phyloP scores from a whole-genome alignment of 2,888 invertebrate genomes.

The Agonopterix heracliana region DNA sequence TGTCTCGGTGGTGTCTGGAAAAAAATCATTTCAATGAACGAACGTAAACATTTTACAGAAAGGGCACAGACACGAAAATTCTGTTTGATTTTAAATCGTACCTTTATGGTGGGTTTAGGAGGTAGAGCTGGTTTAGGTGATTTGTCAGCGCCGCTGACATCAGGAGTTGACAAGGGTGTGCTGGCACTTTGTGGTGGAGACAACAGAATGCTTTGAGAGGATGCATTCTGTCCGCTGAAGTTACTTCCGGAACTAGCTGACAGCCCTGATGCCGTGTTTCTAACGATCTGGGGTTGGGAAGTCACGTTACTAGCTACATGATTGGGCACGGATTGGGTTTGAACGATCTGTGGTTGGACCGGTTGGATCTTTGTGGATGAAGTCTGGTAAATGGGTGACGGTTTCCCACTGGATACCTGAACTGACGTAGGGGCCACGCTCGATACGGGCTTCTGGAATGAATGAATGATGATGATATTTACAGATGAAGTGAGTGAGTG shows the following conservation, averaged over 20 bases:
- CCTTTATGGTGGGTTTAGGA: slow-evolving; percentile 86
- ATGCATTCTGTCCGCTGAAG: slow-evolving; percentile 54
- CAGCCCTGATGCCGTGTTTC: slow-evolving; percentile 68
- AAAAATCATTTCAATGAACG: not conserved
- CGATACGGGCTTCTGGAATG: slow-evolving; percentile 88
- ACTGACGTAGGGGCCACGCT: slow-evolving; percentile 89
- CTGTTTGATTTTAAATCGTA: slow-evolving; percentile 23
- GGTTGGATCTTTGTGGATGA: slow-evolving; percentile 88
- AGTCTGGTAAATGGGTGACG: slow-evolving; percentile 87
- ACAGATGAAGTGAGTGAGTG: slow-evolving; percentile 45
- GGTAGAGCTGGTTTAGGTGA: slow-evolving; percentile 86
- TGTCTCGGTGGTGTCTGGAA: slow-evolving; percentile 73
- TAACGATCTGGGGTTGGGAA: slow-evolving; percentile 72
- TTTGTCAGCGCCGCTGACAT: slow-evolving; percentile 70
- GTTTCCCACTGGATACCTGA: slow-evolving; percentile 79
- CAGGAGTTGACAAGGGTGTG: slow-evolving; percentile 75
- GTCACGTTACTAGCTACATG: slow-evolving; percentile 64
- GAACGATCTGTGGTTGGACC: slow-evolving; percentile 85
- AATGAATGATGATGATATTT: slow-evolving; percentile 66
- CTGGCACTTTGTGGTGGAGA: slow-evolving; percentile 79
- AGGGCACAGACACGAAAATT: not conserved
- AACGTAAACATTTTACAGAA: not conserved
- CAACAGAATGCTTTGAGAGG: slow-evolving; percentile 63
- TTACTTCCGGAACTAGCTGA: slow-evolving; percentile 63
- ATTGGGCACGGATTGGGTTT: slow-evolving; percentile 64